Evolutionary conservation across 2,113 vertebrate genomes (phyloP).

Genomic region (Anarrhichthys ocellatus): DNA sequence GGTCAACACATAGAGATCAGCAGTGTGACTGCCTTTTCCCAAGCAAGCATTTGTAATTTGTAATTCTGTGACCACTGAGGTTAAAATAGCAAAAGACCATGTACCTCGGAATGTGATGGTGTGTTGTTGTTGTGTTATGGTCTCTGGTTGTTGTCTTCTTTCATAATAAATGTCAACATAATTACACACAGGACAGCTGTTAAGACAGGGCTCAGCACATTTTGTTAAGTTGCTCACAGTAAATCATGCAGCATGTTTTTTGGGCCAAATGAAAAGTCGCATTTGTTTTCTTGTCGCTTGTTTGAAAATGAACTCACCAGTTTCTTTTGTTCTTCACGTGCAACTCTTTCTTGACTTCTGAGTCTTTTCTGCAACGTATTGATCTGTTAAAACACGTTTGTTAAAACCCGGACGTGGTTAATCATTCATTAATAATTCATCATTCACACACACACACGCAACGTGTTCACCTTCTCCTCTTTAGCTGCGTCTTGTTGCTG

Average conservation of each 20-base stretch:
- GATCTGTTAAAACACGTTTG: slow-evolving; percentile 76
- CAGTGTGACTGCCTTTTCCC: slow-evolving; percentile 53
- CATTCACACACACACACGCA: too few species aligned
- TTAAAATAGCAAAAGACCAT: slow-evolving; percentile 74
- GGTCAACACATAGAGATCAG: slow-evolving; percentile 61
- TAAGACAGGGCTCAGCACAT: slow-evolving; percentile 60
- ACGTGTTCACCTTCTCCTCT: slow-evolving; percentile 81
- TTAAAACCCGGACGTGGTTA: not conserved
- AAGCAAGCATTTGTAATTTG: slow-evolving; percentile 65
- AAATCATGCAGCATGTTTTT: slow-evolving; percentile 41
- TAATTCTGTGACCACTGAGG: slow-evolving; percentile 48
- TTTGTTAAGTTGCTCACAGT: slow-evolving; percentile 45
- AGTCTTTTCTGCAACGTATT: slow-evolving; percentile 80
- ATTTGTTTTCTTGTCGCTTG: not conserved
- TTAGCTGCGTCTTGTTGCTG: slow-evolving; percentile 80
- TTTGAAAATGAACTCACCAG: slow-evolving; percentile 76
- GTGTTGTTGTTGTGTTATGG: slow-evolving; percentile 64
- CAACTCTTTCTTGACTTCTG: slow-evolving; percentile 73
- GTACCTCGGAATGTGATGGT: slow-evolving; percentile 67
- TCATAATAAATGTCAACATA: slow-evolving; percentile 72
- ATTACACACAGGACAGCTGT: slow-evolving; percentile 77
- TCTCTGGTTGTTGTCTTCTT: slow-evolving; percentile 70
- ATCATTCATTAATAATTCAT: too few species aligned
- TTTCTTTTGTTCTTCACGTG: slow-evolving; percentile 79
- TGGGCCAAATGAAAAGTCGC: not conserved